Evolutionary conservation across 2,113 vertebrate species (phyloP), one percentile per base, ranked within the genome.

Genomic region (Hippocampus zosterae): DNA sequence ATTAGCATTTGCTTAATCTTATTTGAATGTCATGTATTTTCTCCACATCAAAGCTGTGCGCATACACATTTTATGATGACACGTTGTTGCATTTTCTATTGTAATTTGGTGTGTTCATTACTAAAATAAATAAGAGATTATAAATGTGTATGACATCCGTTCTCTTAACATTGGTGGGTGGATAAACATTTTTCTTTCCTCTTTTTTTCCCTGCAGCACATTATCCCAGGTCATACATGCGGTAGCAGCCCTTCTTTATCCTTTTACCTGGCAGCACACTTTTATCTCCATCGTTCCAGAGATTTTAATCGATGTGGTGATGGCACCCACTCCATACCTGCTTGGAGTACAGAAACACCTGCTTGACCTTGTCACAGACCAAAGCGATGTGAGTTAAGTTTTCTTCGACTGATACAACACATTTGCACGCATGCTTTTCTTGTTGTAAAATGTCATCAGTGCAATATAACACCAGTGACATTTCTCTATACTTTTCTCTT

Each of bases 241-340:
- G 0, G 92, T 96, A 0, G 92, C 94, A 0, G 96, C 96, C 18
- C 93, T 99, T n/a, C 94, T 99, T 8, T 94, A 96, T 81, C 97
- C 97, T 42, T 98, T 98, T 91, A 95, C 91, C 76, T 98, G 96
- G 96, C 96, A 96, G 57, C 97, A 98, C 89, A 99, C 96, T 65
- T 93, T 96, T 77, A 97, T 98, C 88, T 94, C 97, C 0, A 97
- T 98, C 18, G 94, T 98, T 21, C 97, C 97, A 0, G 91, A 95
- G 81, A 94, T 94, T 80, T 93, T 98, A 37, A 92, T 98, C 1
- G 95, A 93, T 66, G 96, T 95, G 0, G 95, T 97, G 76, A 96
- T 96, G 92, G 96, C 95, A 6, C 97, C 97, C 19, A 98, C 97
- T 0, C 97, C 97, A 9, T 98, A 96, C 87, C 93, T 98, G 89